Base-by-base conservation (phyloP, 2,888 invertebrate species). In the Stictocephala bisonia region DNA sequence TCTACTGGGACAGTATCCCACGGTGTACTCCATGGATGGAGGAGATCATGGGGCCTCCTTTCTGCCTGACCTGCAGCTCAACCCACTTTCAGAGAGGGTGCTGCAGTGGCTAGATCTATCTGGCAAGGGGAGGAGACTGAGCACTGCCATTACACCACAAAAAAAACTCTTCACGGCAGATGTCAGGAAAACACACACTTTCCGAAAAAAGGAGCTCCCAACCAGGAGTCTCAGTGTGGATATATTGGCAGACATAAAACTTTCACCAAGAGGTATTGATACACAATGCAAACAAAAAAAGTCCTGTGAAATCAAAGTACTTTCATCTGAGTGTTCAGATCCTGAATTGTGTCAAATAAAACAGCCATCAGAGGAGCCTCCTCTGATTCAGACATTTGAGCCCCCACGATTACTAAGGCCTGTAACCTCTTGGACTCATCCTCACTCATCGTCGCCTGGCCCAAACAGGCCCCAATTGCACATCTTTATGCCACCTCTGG, bases 91-190 rank as follows among this genome's bases (percentile, higher is more conserved):
- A 0, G 92, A 93, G 74, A 86, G 93, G 70, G 94, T 94, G 0
- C 83, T 93, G 2, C 90, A 92, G 79, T 94, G 94, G 94, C 81
- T 94, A 77, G 93, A 93, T 81, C 84, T 93, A 71, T 92, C 93
- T 0, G 91, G 90, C 0, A 88, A 88, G 80, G 85, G 56, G 3
- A 56, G 29, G 29, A 27, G 56, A 15, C 86, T 15, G 77, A 77
- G 20, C 76, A 81, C 60, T 79, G 76, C 51, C 78, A 78, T 31
- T n/a, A n/a, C n/a, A n/a, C n/a, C n/a, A 50, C 41, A 24, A 29
- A 69, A 27, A 11, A 50, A 67, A 48, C 26, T 13, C 1, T 26
- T 22, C 7, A 11, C 29, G 24, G n/a, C 13, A 7, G 70, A 71
- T 18, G n/a, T n/a, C 3, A 69, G 69, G 40, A 58, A 44, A n/a